Percentiles rank a stretch among this genome's conserved stretches.
These are phyloP conservation scores for Rhizomys pruinosus DNA, from an alignment of 2,113 vertebrate genomes.

Conservation along the genomic window DNA sequence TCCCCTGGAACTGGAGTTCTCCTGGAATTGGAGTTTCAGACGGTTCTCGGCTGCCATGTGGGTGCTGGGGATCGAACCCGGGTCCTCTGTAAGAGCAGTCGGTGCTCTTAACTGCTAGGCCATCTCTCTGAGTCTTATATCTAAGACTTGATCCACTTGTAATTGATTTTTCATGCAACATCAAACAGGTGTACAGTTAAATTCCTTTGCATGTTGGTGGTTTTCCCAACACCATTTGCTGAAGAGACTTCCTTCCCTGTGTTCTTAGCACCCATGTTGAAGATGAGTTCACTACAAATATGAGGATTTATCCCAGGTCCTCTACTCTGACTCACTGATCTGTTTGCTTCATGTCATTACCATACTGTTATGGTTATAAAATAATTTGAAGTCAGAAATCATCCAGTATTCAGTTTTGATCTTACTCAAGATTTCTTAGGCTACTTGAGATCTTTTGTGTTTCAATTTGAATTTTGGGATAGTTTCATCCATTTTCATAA, in stretches of 20 bases:
- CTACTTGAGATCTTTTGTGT: background rate
- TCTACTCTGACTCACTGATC: background rate
- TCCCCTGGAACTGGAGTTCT: no score
- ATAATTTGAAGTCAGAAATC: background rate
- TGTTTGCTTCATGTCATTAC: background rate
- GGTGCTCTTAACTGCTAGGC: no score
- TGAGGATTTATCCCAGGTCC: background rate
- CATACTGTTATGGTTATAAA: background rate
- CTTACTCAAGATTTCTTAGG: background rate
- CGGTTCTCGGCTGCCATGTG: no score
- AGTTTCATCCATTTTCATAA: background rate
- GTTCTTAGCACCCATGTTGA: background rate
- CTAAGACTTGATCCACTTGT: background rate
- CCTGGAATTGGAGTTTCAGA: no score
- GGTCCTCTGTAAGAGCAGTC: no score
- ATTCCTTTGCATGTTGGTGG: background rate
- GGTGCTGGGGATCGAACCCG: no score
- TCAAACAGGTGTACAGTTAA: no score
- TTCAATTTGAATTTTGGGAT: background rate
- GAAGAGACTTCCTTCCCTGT: no score
- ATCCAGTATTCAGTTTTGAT: background rate
- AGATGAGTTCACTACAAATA: background rate
- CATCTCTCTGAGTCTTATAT: background rate
- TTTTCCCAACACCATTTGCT: background rate
- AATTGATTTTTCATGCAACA: background rate